phyloP scores from a whole-genome alignment of 2,113 vertebrate species.

The Lichenostomus cassidix region DNA sequence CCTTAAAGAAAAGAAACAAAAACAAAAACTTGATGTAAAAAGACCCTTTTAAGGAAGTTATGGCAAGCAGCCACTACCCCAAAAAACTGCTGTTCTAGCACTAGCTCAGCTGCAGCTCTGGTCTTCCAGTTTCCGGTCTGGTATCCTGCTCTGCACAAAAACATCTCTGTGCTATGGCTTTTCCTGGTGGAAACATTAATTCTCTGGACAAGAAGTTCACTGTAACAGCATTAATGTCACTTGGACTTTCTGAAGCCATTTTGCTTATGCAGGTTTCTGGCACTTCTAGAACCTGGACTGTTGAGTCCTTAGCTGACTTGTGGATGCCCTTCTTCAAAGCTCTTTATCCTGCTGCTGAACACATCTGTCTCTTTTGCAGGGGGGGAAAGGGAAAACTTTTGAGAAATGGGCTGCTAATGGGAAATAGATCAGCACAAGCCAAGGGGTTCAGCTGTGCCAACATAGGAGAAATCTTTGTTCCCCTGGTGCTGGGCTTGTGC shows the following conservation, averaged over 20 bases:
- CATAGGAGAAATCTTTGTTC: not conserved
- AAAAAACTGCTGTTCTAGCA: constrained; percentile 24
- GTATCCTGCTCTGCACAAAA: constrained; percentile 46
- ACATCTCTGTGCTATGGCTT: not conserved
- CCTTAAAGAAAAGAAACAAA: not conserved
- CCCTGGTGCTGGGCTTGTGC: not conserved
- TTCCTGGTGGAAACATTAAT: not conserved
- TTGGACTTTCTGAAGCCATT: not conserved
- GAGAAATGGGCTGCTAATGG: not conserved
- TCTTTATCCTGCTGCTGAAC: not conserved
- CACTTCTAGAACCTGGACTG: not conserved
- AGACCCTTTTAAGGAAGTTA: constrained; percentile 25
- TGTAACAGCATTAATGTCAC: not conserved
- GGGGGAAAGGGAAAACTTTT: fast-evolving
- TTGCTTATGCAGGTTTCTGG: not conserved
- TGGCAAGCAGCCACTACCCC: not conserved
- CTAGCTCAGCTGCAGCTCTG: constrained; percentile 4
- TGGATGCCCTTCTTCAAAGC: not conserved
- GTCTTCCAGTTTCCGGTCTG: constrained; percentile 32
- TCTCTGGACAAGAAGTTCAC: not conserved
- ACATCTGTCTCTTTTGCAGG: not conserved
- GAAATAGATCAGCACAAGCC: not conserved
- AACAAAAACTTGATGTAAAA: not conserved
- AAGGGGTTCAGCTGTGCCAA: not conserved
- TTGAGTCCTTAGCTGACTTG: not conserved